phyloP scores from a whole-genome alignment of 2,113 vertebrate genomes.

The Dicrurus megarhynchus region DNA sequence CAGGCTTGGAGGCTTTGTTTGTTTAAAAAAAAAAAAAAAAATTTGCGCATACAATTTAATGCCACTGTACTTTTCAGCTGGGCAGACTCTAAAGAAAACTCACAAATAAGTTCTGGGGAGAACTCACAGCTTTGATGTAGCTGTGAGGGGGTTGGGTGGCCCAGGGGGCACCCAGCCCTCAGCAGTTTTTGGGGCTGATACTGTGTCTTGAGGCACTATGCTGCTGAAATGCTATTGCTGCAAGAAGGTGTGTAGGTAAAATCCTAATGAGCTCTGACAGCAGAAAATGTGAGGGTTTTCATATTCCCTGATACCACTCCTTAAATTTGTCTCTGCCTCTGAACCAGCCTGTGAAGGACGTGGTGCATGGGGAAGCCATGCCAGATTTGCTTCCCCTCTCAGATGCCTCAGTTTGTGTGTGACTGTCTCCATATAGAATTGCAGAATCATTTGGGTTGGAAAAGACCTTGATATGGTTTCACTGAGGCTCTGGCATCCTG shows the following conservation, averaged over 20 bases:
- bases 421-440: background rate
- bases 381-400: background rate
- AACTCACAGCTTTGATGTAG: background rate
- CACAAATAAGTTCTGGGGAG: background rate
- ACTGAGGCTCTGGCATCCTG: background rate
- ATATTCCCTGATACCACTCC: background rate
- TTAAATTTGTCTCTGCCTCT: background rate
- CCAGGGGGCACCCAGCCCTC: background rate
- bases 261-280: background rate
- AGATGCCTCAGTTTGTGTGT: rapidly evolving
- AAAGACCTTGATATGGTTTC: background rate
- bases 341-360: background rate
- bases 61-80: background rate
- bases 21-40: background rate
- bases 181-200: background rate
- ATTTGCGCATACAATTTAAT: background rate
- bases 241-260: background rate
- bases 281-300: background rate
- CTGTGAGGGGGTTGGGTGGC: background rate
- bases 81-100: background rate
- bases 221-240: background rate
- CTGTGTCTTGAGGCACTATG: too few species aligned
- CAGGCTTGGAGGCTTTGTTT: conserved; percentile 21
- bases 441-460: background rate
- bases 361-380: background rate